Percentiles rank a stretch among this genome's conserved stretches.
phyloP scores from a whole-genome alignment of 2,888 invertebrate species.

The Saturnia pavonia region DNA sequence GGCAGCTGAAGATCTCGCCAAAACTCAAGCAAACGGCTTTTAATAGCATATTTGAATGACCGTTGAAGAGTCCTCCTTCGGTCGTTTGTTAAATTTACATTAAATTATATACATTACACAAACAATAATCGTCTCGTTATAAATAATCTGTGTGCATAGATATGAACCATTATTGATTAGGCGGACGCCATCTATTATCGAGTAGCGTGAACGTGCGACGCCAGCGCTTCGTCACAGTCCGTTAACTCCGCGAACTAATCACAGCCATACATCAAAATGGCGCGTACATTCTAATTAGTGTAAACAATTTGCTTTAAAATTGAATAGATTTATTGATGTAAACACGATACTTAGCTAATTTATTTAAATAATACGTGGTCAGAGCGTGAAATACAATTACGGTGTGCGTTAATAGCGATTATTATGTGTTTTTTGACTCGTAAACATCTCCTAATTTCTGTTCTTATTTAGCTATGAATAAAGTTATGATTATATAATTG shows the following conservation, averaged over 20 bases:
- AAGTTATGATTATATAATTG: background rate
- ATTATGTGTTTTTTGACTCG: conserved; percentile 18
- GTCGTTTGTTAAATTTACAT: too few relatives aligned
- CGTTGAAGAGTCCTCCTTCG: too few relatives aligned
- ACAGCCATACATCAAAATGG: conserved; percentile 54
- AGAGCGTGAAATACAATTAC: conserved; percentile 21
- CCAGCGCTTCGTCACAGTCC: conserved; percentile 53
- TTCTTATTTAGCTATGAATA: background rate
- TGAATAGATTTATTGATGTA: conserved; percentile 72
- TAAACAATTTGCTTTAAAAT: conserved; percentile 65
- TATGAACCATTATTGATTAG: background rate
- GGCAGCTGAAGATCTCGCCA: too few relatives aligned
- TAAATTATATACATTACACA: too few relatives aligned
- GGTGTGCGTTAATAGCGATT: conserved; percentile 9
- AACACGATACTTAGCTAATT: conserved; percentile 47
- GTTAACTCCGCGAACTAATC: conserved; percentile 47
- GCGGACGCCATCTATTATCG: conserved; percentile 61
- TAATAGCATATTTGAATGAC: too few relatives aligned
- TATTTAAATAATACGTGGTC: conserved; percentile 21
- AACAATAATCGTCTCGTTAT: too few relatives aligned
- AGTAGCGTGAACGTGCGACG: conserved; percentile 50
- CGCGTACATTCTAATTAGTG: conserved; percentile 54
- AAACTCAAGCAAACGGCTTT: too few relatives aligned
- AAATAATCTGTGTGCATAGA: background rate
- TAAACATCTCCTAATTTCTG: conserved; percentile 13